A percentile compares a stretch with the other conserved stretches of the same genome.
Conservation (phyloP, 1,140 invertebrate species). For the Drosophila teissieri region DNA sequence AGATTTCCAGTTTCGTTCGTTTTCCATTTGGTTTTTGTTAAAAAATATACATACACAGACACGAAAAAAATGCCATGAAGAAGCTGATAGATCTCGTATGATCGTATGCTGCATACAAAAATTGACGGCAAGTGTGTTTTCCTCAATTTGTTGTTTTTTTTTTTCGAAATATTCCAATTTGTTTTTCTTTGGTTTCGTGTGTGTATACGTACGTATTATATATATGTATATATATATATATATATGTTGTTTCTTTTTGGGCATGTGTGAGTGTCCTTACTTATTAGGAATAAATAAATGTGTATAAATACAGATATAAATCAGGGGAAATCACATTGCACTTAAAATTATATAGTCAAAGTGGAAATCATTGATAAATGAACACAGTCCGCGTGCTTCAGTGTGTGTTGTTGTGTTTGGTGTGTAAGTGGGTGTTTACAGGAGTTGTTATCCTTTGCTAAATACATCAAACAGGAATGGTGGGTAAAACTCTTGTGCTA, state of each 20-base stretch:
- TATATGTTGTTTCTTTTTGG: conserved; percentile 27
- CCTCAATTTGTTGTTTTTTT: neutral
- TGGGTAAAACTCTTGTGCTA: conserved; percentile 79
- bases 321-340: conserved; percentile 69
- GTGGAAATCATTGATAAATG: conserved; percentile 60
- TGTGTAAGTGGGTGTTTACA: conserved; percentile 13
- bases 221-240: conserved; percentile 15
- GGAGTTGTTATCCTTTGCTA: conserved; percentile 55
- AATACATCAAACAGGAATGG: conserved; percentile 81
- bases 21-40: conserved; percentile 16
- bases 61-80: conserved; percentile 47
- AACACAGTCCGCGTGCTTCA: conserved; percentile 75
- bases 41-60: conserved; percentile 59
- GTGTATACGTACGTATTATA: conserved; percentile 20
- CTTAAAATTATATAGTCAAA: conserved; percentile 68
- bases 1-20: conserved; percentile 5
- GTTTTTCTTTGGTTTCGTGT: conserved; percentile 33
- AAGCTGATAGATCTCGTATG: conserved; percentile 37
- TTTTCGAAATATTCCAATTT: neutral
- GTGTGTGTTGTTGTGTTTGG: conserved; percentile 40
- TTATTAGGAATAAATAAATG: conserved; percentile 35
- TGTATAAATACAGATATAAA: conserved; percentile 27
- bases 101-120: conserved; percentile 29
- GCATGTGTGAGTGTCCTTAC: conserved; percentile 43
- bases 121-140: conserved; percentile 38